A percentile compares a stretch with the other conserved stretches of the same genome.
These are phyloP conservation scores for Heteromyza rotundicornis DNA, from an alignment of 2,888 invertebrate genomes.

Conservation along the genomic window DNA sequence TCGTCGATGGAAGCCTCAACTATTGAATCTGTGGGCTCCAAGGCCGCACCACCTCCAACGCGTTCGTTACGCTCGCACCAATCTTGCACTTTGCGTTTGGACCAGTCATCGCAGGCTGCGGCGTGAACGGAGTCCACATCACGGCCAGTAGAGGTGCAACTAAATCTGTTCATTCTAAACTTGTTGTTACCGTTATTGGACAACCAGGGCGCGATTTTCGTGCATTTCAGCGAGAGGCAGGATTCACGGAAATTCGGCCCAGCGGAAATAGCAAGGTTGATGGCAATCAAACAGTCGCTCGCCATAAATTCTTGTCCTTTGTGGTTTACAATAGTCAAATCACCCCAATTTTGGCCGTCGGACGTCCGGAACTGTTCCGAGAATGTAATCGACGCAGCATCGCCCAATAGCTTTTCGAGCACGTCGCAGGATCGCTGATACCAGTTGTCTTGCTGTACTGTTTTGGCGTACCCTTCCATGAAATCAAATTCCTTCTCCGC, in stretches of 20 bases:
- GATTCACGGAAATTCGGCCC: conserved; percentile 24
- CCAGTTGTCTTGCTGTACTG: conserved; percentile 35
- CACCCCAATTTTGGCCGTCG: conserved; percentile 37
- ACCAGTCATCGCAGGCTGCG: conserved; percentile 23
- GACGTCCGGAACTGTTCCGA: conserved; percentile 28
- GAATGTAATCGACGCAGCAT: conserved; percentile 39
- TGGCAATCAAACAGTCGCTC: conserved; percentile 33
- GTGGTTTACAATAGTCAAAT: conserved; percentile 39
- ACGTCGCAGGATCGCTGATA: conserved; percentile 36
- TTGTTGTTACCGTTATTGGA: conserved; percentile 38
- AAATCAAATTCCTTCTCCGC: conserved; percentile 44
- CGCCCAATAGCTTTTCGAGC: conserved; percentile 38
- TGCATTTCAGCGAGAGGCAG: conserved; percentile 27
- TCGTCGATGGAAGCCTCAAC: conserved; percentile 18
- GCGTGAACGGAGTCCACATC: not conserved
- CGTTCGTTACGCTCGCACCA: conserved; percentile 42
- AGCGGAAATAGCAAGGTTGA: conserved; percentile 19
- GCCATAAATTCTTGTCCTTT: conserved; percentile 34
- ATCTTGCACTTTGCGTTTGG: conserved; percentile 44
- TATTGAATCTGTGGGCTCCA: conserved; percentile 9
- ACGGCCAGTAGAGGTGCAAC: no score
- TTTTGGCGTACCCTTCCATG: conserved; percentile 32
- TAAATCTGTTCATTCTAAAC: conserved; percentile 28
- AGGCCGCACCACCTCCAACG: not conserved
- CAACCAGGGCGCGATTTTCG: conserved; percentile 35